These are phyloP conservation scores for Drosophila parthenogenetica DNA, from an alignment of 2,888 invertebrate genomes.

Conservation along the genomic window DNA sequence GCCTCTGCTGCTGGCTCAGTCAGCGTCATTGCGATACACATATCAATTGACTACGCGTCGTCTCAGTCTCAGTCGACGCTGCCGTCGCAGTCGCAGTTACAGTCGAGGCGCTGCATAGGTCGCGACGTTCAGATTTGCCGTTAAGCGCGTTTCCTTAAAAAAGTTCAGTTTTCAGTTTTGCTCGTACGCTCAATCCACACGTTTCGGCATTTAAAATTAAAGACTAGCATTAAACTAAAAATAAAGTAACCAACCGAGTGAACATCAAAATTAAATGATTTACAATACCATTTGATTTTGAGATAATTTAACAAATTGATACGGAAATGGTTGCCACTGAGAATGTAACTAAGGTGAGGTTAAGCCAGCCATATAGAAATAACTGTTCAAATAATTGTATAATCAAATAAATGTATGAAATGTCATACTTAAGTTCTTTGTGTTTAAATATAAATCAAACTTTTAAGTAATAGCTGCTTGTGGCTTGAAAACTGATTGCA, in stretches of 20 bases:
- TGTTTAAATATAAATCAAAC: not conserved
- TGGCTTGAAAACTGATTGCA: not conserved
- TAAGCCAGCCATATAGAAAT: no score
- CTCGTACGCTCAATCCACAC: slow-evolving; percentile 70
- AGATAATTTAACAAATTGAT: not conserved
- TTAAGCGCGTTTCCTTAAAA: slow-evolving; percentile 74
- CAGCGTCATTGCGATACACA: slow-evolving; percentile 16
- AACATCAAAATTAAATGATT: slow-evolving; percentile 16
- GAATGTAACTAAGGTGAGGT: slow-evolving; percentile 61
- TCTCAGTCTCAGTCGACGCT: not conserved
- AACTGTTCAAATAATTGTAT: no score
- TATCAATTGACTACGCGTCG: slow-evolving; percentile 30
- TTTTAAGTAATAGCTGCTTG: not conserved
- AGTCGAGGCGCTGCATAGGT: slow-evolving; percentile 20
- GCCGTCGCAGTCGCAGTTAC: slow-evolving; percentile 28
- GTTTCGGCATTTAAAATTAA: slow-evolving; percentile 47
- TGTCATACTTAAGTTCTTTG: no score
- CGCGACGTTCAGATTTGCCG: slow-evolving; percentile 54
- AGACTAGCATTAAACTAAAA: slow-evolving; percentile 1
- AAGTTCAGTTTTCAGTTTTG: slow-evolving; percentile 81
- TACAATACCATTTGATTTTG: not conserved
- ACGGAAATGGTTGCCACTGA: slow-evolving; percentile 59
- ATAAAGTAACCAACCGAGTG: not conserved
- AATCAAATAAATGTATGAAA: not conserved
- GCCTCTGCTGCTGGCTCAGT: slow-evolving; percentile 7